Evolutionary conservation across 2,888 invertebrate genomes (phyloP), one percentile per base, ranked within the genome.

Genomic region (Camptogramma bilineatum): DNA sequence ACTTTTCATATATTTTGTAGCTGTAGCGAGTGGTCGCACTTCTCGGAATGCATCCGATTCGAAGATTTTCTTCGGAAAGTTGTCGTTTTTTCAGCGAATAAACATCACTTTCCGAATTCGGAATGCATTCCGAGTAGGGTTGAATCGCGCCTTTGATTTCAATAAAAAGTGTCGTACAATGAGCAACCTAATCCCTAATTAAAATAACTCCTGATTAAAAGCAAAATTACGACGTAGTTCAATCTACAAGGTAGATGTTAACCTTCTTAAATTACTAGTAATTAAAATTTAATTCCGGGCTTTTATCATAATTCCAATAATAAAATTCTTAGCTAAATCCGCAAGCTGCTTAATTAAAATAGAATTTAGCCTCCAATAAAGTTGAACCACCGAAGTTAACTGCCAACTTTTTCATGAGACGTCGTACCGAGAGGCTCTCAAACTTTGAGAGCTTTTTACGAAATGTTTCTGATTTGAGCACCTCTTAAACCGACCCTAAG

Each of bases 361-460:
- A 61, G 52, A 66, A 68, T 28, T 28, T 28, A 28, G 48, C 44
- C 47, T 9, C 19, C 55, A 21, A 61, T 67, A 62, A 65, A 70
- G 62, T 58, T 55, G 55, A 61, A 62, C 66, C 59, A 58, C 54
- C 34, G 52, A 62, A 64, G 52, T 70, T 59, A 19, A 46, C 18
- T 39, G 10, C 34, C 4, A 69, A 67, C 55, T 69, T 69, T 69
- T 73, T 70, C 72, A 67, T 62, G 68, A 69, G 66, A 64, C 52
- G 52, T 71, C 71, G 66, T 73, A 68, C 51, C 55, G 46, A 64
- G 70, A 50, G 68, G 56, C 31, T 13, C 60, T 68, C 60, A 71
- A 69, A 69, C 53, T 69, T 69, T 52, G 54, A 34, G 66, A 16
- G 47, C 18, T 42, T 62, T 62, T 60, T 19, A 60, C 28, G 64